Evolutionary conservation across 2,888 invertebrate species (phyloP).

Genomic region (Andrena hattorfiana): DNA sequence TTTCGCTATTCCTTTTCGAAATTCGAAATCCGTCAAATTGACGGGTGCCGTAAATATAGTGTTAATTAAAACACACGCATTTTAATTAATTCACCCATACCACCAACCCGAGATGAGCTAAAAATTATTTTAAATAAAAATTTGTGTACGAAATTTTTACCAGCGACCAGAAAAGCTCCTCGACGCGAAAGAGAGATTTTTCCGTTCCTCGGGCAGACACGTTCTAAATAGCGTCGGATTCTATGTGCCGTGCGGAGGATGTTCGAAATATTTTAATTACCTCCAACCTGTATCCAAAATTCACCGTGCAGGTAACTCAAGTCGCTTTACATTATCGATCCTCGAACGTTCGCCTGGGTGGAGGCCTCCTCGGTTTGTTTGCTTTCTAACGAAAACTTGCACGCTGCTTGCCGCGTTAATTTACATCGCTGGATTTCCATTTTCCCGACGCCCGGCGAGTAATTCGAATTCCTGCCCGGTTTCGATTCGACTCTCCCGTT

Average conservation of each 20-base stretch:
- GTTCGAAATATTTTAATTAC: slow-evolving; percentile 13
- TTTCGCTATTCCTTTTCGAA: too few species aligned
- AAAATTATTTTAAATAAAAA: too few species aligned
- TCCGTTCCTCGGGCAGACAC: too few species aligned
- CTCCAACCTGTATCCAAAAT: neutral
- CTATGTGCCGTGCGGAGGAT: neutral
- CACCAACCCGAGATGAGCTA: neutral
- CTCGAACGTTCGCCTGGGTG: neutral
- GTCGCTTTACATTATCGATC: slow-evolving; percentile 46
- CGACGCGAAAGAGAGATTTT: too few species aligned
- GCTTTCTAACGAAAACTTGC: slow-evolving; percentile 25
- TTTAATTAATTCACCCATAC: neutral
- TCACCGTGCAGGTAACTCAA: neutral
- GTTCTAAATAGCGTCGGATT: neutral
- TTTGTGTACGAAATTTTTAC: too few species aligned
- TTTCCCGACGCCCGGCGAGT: slow-evolving; percentile 7
- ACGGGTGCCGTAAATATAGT: too few species aligned
- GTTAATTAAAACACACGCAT: neutral
- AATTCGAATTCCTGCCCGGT: neutral
- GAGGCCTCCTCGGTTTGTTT: slow-evolving; percentile 29
- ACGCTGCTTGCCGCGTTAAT: slow-evolving; percentile 6
- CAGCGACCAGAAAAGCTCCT: too few species aligned
- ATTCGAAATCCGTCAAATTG: too few species aligned
- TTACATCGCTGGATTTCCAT: slow-evolving; percentile 42
- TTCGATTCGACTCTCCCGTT: neutral